Conservation (phyloP, 2,797 vertebrate species). For the Gobio occitaniae region DNA sequence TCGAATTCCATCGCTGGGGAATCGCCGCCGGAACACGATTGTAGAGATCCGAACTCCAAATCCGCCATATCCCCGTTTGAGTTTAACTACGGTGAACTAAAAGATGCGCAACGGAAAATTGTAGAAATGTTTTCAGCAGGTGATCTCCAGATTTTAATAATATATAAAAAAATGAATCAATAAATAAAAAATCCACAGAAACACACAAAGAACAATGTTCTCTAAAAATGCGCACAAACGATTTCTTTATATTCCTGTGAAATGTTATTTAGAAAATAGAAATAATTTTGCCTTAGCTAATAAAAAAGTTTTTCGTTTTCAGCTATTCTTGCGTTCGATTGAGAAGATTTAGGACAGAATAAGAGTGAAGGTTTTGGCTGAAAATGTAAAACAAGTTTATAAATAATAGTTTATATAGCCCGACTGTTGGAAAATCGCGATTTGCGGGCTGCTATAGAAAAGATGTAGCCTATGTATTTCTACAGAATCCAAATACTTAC, state of each 20-base stretch:
- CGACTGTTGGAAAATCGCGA: not conserved
- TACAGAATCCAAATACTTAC: not conserved
- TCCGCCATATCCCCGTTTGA: slow-evolving; percentile 17
- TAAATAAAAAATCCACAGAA: not conserved
- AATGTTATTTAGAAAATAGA: not conserved
- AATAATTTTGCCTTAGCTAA: not conserved
- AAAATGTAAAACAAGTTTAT: not conserved
- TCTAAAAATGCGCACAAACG: not conserved
- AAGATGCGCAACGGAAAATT: not conserved
- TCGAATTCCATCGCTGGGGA: slow-evolving; percentile 3
- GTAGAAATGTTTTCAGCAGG: not conserved
- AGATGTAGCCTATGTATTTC: not conserved
- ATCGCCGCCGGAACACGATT: not conserved
- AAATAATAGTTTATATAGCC: not conserved
- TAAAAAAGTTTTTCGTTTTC: not conserved
- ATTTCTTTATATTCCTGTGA: not conserved
- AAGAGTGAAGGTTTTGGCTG: not conserved
- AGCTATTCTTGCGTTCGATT: not conserved
- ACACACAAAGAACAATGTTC: not conserved
- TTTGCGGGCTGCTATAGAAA: not conserved
- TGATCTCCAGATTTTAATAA: not conserved
- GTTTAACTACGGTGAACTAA: slow-evolving; percentile 1
- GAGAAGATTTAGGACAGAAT: not conserved
- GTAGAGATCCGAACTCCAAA: slow-evolving; percentile 24
- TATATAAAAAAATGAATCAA: not conserved